Base-by-base conservation (phyloP, 2,797 vertebrate species). In the Acipenser oxyrinchus region DNA sequence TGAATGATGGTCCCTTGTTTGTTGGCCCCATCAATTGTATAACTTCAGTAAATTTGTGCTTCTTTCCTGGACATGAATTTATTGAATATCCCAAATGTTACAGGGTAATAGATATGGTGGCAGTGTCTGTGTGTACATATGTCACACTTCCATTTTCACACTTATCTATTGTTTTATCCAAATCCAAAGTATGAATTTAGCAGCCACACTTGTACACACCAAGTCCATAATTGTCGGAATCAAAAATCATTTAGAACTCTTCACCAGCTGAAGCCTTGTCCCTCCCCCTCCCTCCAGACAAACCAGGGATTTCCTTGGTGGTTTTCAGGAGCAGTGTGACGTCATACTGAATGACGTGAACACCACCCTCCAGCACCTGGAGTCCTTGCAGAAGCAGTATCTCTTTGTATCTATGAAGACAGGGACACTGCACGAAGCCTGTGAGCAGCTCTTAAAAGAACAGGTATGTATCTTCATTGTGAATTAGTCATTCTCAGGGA, bases 341-440 rank as follows among this genome's bases (percentile, higher is more conserved):
- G 89, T 92, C 49, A 95, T 99, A 73, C 74, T 99, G 79, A 89
- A 76, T 7, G 95, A 98, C 69, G 96, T 99, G 65, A 93, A 90
- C 61, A 84, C 80, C 11, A 95, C 96, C 61, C 91, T 99, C 65
- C 87, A 93, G 72, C 95, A 95, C 68, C 78, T 99, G 85, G 93
- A 95, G 64, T 94, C 95, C 0, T 85, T 99, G 71, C 93, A 99
- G 80, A 95, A 95, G 73, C 96, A 99, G 79, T 98, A 96, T 76
- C 88, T 96, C 59, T 98, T 99, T 86, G 96, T 99, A 69, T 97
- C 97, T 68, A 96, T 92, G 64, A 99, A 97, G 84, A 99, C 96
- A 1, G 96, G 96, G 49, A 91, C 95, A 0, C 84, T 99, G 1
- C 97, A 99, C 0, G 94, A 96, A 77, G 95, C 95, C 74, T 99